Base-by-base conservation (phyloP, 2,888 invertebrate genomes). In the Synanthedon andrenaeformis region DNA sequence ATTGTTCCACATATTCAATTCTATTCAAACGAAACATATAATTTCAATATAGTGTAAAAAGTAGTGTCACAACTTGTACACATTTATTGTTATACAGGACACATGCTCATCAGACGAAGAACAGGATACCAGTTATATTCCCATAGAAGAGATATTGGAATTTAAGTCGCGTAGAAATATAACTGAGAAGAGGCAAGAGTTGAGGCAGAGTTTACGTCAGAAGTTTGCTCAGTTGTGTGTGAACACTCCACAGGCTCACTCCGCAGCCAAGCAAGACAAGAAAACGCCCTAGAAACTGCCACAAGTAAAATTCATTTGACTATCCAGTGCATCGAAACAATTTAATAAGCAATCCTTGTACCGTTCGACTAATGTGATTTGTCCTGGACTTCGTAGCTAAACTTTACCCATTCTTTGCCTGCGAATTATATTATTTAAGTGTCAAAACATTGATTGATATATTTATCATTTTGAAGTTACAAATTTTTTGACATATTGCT, bases 111-210 rank as follows among this genome's bases (percentile, higher is more conserved):
- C 92, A 61, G 94, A 92, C 58, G 93, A 93, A 63, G 92, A 93
- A 71, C 92, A 93, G 62, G 93, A 92, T 67, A 91, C 89, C 65
- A 91, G 93, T 85, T 92, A 92, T 89, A 96, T 96, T 89, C 95
- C 96, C 62, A 91, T 93, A 65, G 96, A 96, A 82, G 96, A 96
- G 78, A 93, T 97, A 62, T 89, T 92, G 82, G 94, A 94, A 82
- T 96, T 96, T 79, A 93, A 94, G 86, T 93, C 93, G 62, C 93
- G 93, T 72, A 91, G 91, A 73, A 92, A 93, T 76, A 91, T 95
- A 67, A 91, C 92, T 58, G 92, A 94, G 70, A 92, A 94, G 82
- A 92, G 96, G 62, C 91, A 93, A 70, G 92, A 95, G 80, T 84
- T 96, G 67, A 90, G 96, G 54, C 92, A 95, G 78, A 94, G 91